These are phyloP conservation scores for Reinhardtius hippoglossoides DNA, from an alignment of 2,113 vertebrate species.

Conservation along the genomic window DNA sequence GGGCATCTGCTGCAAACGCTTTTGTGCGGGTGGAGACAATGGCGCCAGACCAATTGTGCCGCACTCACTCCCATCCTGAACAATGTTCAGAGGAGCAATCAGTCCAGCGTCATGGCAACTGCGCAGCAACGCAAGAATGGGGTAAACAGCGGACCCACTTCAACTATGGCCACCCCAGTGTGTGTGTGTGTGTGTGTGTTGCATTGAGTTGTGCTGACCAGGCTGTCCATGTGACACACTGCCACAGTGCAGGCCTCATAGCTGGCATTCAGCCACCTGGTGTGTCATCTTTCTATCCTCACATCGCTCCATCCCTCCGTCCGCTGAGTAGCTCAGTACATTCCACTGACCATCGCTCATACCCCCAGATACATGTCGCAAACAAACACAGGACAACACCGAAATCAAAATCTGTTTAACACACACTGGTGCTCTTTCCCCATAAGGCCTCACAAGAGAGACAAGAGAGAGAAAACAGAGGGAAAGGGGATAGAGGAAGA, in stretches of 20 bases:
- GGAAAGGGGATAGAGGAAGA: not conserved
- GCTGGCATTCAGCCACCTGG: slow-evolving; percentile 78
- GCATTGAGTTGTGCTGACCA: slow-evolving; percentile 80
- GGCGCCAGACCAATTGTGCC: slow-evolving; percentile 58
- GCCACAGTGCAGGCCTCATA: slow-evolving; percentile 68
- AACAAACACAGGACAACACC: slow-evolving; percentile 5
- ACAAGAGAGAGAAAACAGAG: not conserved
- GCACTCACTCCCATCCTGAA: slow-evolving; percentile 61
- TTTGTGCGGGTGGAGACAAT: slow-evolving; percentile 73
- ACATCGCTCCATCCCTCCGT: slow-evolving; percentile 32
- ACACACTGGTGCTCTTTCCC: slow-evolving; percentile 4
- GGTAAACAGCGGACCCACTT: slow-evolving; percentile 74
- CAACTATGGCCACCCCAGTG: slow-evolving; percentile 59
- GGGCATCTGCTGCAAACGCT: slow-evolving; percentile 65
- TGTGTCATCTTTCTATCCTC: slow-evolving; percentile 66
- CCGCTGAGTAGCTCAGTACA: slow-evolving; percentile 44
- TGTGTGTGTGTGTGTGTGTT: slow-evolving; percentile 43
- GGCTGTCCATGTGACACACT: slow-evolving; percentile 63
- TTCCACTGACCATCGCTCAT: slow-evolving; percentile 47
- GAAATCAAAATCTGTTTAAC: not conserved
- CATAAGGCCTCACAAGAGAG: slow-evolving; percentile 7
- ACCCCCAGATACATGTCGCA: not conserved
- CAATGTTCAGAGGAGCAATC: slow-evolving; percentile 74
- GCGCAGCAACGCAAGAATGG: slow-evolving; percentile 76
- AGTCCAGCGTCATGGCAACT: slow-evolving; percentile 71